A percentile compares a stretch with the other conserved stretches of the same genome.
These are phyloP conservation scores for Passer montanus DNA, from an alignment of 2,113 vertebrate species.

Conservation along the genomic window DNA sequence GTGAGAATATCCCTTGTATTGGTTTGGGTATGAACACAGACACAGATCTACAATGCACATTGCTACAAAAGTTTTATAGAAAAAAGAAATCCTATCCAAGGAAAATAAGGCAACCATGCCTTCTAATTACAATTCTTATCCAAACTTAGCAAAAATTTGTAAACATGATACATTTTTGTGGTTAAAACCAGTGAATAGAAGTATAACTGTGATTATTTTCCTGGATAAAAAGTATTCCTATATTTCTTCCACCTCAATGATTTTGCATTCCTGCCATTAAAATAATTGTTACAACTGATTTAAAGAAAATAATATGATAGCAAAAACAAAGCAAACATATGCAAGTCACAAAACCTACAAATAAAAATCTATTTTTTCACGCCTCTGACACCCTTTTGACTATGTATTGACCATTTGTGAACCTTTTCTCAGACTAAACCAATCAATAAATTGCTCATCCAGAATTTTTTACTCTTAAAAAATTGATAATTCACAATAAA, in stretches of 20 bases:
- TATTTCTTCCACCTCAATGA: background rate
- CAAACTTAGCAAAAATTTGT: background rate
- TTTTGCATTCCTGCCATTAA: background rate
- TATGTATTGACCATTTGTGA: conserved; percentile 69
- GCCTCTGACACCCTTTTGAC: conserved; percentile 52
- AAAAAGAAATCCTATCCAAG: background rate
- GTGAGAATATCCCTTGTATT: fast-evolving
- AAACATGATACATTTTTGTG: background rate
- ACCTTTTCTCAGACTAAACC: conserved; percentile 56
- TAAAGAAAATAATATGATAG: background rate
- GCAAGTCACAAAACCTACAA: background rate
- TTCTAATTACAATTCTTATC: background rate
- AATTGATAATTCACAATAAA: conserved; percentile 12
- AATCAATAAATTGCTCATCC: conserved; percentile 71
- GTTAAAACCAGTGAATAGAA: background rate
- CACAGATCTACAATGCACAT: background rate
- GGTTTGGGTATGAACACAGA: background rate
- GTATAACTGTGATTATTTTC: background rate
- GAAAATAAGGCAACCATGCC: fast-evolving
- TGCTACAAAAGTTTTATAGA: background rate
- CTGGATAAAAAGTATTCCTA: background rate
- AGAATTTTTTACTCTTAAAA: conserved; percentile 55
- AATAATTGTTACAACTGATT: background rate
- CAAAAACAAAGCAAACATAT: background rate
- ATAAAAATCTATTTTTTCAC: conserved; percentile 56